phyloP scores from a whole-genome alignment of 2,113 vertebrate species.

The Miniopterus natalensis region DNA sequence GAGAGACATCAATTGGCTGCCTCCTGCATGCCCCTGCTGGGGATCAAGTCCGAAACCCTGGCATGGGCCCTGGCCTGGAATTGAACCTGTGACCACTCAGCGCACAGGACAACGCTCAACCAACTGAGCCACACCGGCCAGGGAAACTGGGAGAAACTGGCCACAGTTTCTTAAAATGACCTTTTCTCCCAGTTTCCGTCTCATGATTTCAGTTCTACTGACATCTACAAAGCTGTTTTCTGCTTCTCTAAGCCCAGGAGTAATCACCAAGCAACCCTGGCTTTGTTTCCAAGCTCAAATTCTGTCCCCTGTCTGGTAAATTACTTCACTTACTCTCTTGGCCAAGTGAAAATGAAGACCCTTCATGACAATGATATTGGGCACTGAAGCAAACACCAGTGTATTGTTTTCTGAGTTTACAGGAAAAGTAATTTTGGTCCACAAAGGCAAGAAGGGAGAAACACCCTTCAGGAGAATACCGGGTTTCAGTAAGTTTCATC shows the following conservation, averaged over 20 bases:
- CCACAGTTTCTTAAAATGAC: background rate
- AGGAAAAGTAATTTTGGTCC: background rate
- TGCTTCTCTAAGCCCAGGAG: slow-evolving; percentile 25
- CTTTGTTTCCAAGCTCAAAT: slow-evolving; percentile 23
- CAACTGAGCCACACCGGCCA: background rate
- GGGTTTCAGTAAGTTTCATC: background rate
- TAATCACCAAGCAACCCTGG: background rate
- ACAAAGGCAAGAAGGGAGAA: background rate
- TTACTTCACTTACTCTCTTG: background rate
- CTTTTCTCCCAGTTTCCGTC: background rate
- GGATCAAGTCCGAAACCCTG: too few species aligned
- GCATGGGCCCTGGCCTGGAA: background rate
- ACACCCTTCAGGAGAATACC: background rate
- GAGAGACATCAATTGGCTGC: too few species aligned
- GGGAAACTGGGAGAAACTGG: background rate
- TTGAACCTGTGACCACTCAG: background rate
- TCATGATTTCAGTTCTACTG: background rate
- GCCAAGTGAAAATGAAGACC: background rate
- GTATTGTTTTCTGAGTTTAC: background rate
- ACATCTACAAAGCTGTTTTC: slow-evolving; percentile 7
- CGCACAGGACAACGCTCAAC: background rate
- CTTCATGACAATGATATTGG: background rate
- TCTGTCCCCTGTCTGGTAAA: slow-evolving; percentile 30
- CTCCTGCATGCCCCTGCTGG: too few species aligned
- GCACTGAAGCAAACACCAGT: background rate